A percentile compares a stretch with the other conserved stretches of the same genome.
Conservation (phyloP, 2,888 invertebrate species). For the Polietes domitor region DNA sequence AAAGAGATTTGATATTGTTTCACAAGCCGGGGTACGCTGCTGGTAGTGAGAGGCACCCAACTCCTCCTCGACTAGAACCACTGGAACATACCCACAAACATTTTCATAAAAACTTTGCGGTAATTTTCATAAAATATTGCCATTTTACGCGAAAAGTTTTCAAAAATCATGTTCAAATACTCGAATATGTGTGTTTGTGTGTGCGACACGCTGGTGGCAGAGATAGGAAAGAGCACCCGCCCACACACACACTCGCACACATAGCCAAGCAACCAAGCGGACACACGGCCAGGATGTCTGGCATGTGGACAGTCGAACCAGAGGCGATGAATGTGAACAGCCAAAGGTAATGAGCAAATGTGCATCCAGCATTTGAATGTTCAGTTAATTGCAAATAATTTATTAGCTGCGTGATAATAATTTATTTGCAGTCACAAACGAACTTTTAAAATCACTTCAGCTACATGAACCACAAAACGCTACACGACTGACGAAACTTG, state of each 20-base stretch:
- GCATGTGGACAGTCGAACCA: constrained; percentile 12
- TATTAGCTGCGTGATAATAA: constrained; percentile 58
- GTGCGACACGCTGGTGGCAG: background rate
- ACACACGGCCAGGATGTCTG: background rate
- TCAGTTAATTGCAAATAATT: constrained; percentile 66
- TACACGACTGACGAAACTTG: constrained; percentile 4
- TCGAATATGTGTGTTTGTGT: background rate
- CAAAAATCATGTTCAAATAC: constrained; percentile 61
- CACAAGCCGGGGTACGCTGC: background rate
- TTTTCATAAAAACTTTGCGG: constrained; percentile 54
- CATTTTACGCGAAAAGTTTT: constrained; percentile 62
- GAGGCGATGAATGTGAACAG: constrained; percentile 9
- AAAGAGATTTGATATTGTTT: constrained; percentile 18
- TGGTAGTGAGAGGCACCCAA: background rate
- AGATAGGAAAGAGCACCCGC: constrained; percentile 25
- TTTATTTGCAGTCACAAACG: constrained; percentile 52
- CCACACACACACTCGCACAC: background rate
- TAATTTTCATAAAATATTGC: constrained; percentile 63
- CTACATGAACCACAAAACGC: constrained; percentile 29
- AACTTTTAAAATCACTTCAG: constrained; percentile 49
- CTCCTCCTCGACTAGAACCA: constrained; percentile 10
- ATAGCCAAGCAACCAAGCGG: background rate
- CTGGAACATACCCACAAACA: constrained; percentile 22
- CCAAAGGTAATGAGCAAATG: constrained; percentile 54
- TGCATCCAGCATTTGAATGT: constrained; percentile 51